These are phyloP conservation scores for Mesocentrotus franciscanus DNA, from an alignment of 53 echinoderm and acorn worm genomes.

Conservation along the genomic window DNA sequence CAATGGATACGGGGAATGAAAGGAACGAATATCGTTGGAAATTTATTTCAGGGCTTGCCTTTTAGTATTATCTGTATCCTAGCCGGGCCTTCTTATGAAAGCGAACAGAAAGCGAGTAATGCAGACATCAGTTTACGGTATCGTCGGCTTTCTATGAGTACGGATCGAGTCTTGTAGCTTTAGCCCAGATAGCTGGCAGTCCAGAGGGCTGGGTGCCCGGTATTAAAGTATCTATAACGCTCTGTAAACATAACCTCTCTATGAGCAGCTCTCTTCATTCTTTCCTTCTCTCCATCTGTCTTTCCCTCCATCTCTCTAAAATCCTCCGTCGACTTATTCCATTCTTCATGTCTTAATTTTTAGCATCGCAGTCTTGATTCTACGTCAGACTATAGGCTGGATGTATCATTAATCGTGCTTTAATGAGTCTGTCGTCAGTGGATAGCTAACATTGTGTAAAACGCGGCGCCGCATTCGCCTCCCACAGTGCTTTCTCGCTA, in stretches of 20 bases:
- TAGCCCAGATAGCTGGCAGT: slow-evolving; percentile 67
- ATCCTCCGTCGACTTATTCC: neutral
- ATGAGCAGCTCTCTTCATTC: slow-evolving; percentile 30
- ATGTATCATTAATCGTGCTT: neutral
- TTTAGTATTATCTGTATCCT: slow-evolving; percentile 13
- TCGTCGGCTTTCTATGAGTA: slow-evolving; percentile 54
- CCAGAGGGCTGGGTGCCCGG: slow-evolving; percentile 43
- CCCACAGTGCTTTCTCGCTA: neutral
- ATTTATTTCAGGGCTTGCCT: neutral
- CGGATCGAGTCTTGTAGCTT: slow-evolving; percentile 56
- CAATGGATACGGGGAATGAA: neutral
- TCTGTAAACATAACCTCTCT: slow-evolving; percentile 61
- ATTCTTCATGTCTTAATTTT: neutral
- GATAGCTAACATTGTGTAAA: slow-evolving; percentile 12
- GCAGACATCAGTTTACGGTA: slow-evolving; percentile 68
- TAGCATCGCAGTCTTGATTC: neutral
- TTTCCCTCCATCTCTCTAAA: neutral
- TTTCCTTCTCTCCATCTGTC: slow-evolving; percentile 7
- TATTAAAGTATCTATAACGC: slow-evolving; percentile 67
- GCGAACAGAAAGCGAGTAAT: slow-evolving; percentile 48
- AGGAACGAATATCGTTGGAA: neutral
- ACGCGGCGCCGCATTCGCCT: slow-evolving; percentile 1
- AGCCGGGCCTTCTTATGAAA: slow-evolving; percentile 37
- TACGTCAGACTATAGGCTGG: neutral
- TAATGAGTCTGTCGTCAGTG: neutral